These are phyloP conservation scores for Tachina grossa DNA, from an alignment of 2,888 invertebrate genomes.

Conservation along the genomic window DNA sequence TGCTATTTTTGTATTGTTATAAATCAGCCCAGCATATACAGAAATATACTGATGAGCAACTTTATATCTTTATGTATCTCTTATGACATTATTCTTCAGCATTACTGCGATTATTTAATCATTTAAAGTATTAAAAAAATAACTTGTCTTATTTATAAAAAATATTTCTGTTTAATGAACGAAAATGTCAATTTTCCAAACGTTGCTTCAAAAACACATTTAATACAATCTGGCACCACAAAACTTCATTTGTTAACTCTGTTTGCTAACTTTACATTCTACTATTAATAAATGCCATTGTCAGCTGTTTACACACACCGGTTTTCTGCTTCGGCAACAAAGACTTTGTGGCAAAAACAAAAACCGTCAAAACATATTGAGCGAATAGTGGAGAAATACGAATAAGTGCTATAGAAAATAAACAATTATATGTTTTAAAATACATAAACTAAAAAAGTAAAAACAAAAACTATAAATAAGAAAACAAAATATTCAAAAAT, in stretches of 20 bases:
- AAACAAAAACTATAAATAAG: constrained; percentile 10
- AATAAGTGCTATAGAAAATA: constrained; percentile 54
- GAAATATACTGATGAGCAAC: too few relatives aligned
- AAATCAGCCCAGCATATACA: too few relatives aligned
- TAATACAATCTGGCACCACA: constrained; percentile 30
- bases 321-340: constrained; percentile 1
- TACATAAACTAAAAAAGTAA: constrained; percentile 31
- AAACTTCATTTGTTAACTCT: not conserved
- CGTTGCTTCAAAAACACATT: not conserved
- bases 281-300: constrained; percentile 28
- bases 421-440: constrained; percentile 47
- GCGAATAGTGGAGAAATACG: constrained; percentile 32
- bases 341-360: constrained; percentile 51
- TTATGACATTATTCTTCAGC: too few relatives aligned
- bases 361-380: constrained; percentile 34
- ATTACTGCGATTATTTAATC: too few relatives aligned
- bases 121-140: too few relatives aligned
- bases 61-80: too few relatives aligned
- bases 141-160: too few relatives aligned
- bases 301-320: constrained; percentile 58
- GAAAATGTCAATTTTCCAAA: too few relatives aligned
- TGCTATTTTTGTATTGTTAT: too few relatives aligned
- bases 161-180: too few relatives aligned
- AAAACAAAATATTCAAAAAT: constrained; percentile 53
- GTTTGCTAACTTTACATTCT: constrained; percentile 50